phyloP scores from a whole-genome alignment of 92 coral and sea anemone genomes.

The Nematostella vectensis region DNA sequence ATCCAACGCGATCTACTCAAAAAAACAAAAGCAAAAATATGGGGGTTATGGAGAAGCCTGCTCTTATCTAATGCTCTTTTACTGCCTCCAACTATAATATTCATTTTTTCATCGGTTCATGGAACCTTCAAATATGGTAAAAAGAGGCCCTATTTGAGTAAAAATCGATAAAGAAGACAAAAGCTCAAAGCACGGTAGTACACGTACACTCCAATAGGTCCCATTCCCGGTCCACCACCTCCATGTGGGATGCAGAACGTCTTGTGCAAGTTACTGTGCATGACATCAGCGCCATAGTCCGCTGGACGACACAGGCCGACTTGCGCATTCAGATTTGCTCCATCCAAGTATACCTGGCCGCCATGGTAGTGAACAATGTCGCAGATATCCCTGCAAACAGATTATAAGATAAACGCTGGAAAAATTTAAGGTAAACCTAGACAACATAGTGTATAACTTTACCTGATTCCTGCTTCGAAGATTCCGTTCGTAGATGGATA shows the following conservation, averaged over 20 bases:
- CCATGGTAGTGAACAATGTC: constrained; percentile 90
- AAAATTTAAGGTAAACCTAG: not conserved
- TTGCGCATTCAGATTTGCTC: constrained; percentile 97
- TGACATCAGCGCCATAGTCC: constrained; percentile 97
- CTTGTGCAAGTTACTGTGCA: constrained; percentile 92
- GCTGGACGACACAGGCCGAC: constrained; percentile 98
- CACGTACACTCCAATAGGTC: constrained; percentile 99
- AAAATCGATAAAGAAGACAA: not conserved
- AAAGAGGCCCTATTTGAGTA: not conserved
- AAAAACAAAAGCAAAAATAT: too few species aligned
- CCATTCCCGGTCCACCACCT: constrained; percentile 99
- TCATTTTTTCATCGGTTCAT: too few species aligned
- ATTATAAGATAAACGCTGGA: not conserved
- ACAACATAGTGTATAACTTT: too few species aligned
- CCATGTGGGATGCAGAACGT: constrained; percentile 99
- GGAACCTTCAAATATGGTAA: too few species aligned
- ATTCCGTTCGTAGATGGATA: constrained; percentile 97
- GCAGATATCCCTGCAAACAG: constrained; percentile 63
- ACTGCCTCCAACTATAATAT: not conserved
- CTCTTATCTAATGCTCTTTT: too few species aligned
- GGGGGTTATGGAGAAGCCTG: too few species aligned
- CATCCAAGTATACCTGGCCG: constrained; percentile 98
- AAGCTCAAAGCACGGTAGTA: not conserved
- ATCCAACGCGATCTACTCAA: too few species aligned
- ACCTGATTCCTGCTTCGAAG: constrained; percentile 92